These are phyloP conservation scores for Diadophis punctatus DNA, from an alignment of 2,113 vertebrate species.

Conservation along the genomic window DNA sequence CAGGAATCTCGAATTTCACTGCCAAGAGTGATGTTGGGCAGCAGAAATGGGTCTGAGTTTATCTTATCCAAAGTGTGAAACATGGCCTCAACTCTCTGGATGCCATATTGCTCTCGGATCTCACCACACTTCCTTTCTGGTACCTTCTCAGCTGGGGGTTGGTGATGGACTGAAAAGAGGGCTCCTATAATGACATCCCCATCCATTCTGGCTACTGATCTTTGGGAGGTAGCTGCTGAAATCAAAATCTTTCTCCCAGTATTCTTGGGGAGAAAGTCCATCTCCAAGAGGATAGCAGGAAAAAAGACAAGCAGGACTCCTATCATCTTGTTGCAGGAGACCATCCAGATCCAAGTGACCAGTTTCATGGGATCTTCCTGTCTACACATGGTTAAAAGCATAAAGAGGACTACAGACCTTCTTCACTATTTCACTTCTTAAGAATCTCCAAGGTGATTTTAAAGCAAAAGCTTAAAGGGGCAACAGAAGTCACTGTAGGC, in stretches of 20 bases:
- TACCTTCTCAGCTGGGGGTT: slow-evolving; percentile 93
- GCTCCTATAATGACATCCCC: slow-evolving; percentile 98
- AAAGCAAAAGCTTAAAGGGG: slow-evolving; percentile 36
- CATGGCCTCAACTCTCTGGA: slow-evolving; percentile 98
- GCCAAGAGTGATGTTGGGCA: slow-evolving; percentile 96
- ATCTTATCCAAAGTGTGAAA: slow-evolving; percentile 97
- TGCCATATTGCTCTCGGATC: slow-evolving; percentile 96
- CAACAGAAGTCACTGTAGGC: slow-evolving; percentile 37
- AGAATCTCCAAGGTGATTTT: slow-evolving; percentile 16
- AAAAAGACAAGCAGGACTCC: slow-evolving; percentile 72
- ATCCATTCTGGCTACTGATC: slow-evolving; percentile 94
- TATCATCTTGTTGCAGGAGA: slow-evolving; percentile 81
- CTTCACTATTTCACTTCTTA: background rate
- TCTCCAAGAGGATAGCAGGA: slow-evolving; percentile 72
- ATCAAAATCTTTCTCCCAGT: slow-evolving; percentile 68
- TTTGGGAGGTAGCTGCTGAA: slow-evolving; percentile 75
- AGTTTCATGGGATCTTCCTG: slow-evolving; percentile 53
- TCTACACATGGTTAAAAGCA: slow-evolving; percentile 48
- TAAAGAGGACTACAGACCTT: slow-evolving; percentile 25
- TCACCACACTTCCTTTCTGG: slow-evolving; percentile 97
- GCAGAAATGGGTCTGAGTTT: slow-evolving; percentile 84
- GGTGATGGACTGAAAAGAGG: slow-evolving; percentile 97
- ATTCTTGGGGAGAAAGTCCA: slow-evolving; percentile 68
- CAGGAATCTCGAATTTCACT: slow-evolving; percentile 98
- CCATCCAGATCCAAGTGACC: slow-evolving; percentile 64